Percentiles rank a stretch among this genome's conserved stretches.
Evolutionary conservation across 2,797 vertebrate species (phyloP).

Genomic region (Glyptemys insculpta): DNA sequence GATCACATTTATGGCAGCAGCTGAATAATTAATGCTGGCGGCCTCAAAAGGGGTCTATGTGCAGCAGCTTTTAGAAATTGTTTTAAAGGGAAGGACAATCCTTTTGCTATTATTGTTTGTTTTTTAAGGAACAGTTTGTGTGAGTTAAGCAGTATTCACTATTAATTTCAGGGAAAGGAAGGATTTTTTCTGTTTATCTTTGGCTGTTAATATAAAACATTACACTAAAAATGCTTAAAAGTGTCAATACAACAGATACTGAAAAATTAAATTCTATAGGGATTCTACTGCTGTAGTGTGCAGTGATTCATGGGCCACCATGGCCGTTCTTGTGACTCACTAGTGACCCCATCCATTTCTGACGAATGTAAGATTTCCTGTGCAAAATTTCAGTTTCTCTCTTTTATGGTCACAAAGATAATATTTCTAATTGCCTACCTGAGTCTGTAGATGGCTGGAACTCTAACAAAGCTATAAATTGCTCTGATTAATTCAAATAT

Average conservation of each 20-base stretch:
- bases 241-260: neutral
- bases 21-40: neutral
- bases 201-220: neutral
- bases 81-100: neutral
- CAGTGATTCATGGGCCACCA: neutral
- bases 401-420: neutral
- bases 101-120: neutral
- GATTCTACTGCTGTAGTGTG: neutral
- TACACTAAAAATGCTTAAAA: neutral
- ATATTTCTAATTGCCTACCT: neutral
- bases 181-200: neutral
- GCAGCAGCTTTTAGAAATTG: neutral
- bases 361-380: neutral
- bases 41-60: neutral
- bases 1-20: slow-evolving; percentile 13
- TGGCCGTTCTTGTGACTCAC: accelerated
- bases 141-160: neutral
- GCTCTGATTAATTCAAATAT: neutral
- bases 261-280: neutral
- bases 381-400: neutral
- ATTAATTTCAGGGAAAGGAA: neutral
- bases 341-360: neutral
- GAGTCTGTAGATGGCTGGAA: neutral
- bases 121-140: neutral
- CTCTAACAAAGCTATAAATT: neutral